These are phyloP conservation scores for Pollenia labialis DNA, from an alignment of 2,888 invertebrate species.

Conservation along the genomic window DNA sequence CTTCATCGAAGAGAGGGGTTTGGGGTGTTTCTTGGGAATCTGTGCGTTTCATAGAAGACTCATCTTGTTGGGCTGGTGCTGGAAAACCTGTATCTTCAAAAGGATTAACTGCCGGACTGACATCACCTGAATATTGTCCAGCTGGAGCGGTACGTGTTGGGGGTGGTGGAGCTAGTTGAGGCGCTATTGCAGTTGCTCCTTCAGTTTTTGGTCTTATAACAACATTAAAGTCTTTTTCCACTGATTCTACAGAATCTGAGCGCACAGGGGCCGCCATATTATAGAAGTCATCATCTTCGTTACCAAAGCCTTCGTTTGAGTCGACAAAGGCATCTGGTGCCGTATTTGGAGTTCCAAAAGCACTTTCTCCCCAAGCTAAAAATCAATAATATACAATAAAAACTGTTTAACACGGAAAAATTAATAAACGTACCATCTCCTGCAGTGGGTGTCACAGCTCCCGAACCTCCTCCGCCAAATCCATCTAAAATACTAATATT, in stretches of 20 bases:
- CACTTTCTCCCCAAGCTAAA: slow-evolving; percentile 83
- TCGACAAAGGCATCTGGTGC: slow-evolving; percentile 79
- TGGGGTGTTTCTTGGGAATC: slow-evolving; percentile 92
- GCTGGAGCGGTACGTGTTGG: slow-evolving; percentile 76
- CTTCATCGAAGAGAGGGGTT: slow-evolving; percentile 97
- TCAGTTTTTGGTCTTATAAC: slow-evolving; percentile 88
- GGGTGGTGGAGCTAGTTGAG: slow-evolving; percentile 90
- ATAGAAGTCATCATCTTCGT: slow-evolving; percentile 91
- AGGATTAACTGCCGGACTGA: slow-evolving; percentile 89
- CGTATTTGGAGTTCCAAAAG: slow-evolving; percentile 81
- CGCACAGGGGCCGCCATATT: slow-evolving; percentile 90
- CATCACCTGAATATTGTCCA: slow-evolving; percentile 84
- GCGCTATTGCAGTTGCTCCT: slow-evolving; percentile 86
- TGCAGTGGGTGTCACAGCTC: slow-evolving; percentile 80
- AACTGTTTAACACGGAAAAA: neutral
- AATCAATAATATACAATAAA: neutral
- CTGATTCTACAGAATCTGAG: slow-evolving; percentile 90
- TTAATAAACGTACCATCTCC: slow-evolving; percentile 80
- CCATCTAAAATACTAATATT: slow-evolving; percentile 82
- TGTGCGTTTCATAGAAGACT: slow-evolving; percentile 84
- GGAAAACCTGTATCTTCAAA: slow-evolving; percentile 85
- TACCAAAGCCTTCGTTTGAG: slow-evolving; percentile 86
- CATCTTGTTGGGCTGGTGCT: slow-evolving; percentile 76
- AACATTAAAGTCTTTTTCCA: slow-evolving; percentile 91
- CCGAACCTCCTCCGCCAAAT: slow-evolving; percentile 80